phyloP scores from a whole-genome alignment of 2,113 vertebrate genomes.

The Xiphophorus couchianus region DNA sequence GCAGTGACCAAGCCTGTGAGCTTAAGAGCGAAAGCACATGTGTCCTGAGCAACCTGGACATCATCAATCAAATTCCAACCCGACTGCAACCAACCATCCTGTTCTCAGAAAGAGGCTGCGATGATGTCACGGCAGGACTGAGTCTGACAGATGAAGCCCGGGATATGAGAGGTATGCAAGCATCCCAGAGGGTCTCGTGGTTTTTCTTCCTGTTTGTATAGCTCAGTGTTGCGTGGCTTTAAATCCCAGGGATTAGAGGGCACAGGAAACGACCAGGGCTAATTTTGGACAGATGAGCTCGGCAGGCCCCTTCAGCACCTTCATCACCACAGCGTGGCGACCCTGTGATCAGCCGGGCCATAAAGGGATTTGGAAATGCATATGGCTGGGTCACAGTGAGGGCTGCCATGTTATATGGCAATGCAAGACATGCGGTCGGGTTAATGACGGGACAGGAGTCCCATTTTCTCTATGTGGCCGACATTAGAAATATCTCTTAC shows the following conservation, averaged over 20 bases:
- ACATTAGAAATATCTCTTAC: constrained; percentile 2
- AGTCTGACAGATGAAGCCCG: constrained; percentile 39
- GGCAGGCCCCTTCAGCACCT: constrained; percentile 53
- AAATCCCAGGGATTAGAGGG: constrained; percentile 66
- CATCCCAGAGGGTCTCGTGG: constrained; percentile 26
- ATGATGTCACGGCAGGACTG: constrained; percentile 55
- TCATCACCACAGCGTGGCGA: constrained; percentile 23
- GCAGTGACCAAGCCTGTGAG: neutral
- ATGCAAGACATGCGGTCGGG: constrained; percentile 20
- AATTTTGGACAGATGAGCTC: constrained; percentile 63
- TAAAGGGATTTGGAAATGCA: constrained; percentile 47
- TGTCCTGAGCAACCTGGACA: constrained; percentile 11
- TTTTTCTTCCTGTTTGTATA: constrained; percentile 57
- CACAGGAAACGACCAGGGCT: constrained; percentile 67
- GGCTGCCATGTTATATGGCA: constrained; percentile 15
- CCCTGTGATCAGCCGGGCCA: constrained; percentile 39
- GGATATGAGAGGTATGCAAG: constrained; percentile 40
- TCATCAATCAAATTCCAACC: constrained; percentile 41
- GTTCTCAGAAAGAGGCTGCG: constrained; percentile 29
- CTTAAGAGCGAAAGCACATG: neutral
- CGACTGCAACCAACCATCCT: constrained; percentile 33
- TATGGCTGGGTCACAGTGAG: constrained; percentile 17
- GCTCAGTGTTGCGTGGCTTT: constrained; percentile 47
- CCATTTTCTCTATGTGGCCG: constrained; percentile 6
- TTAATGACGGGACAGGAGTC: constrained; percentile 13